Conservation (phyloP, 2,113 vertebrate genomes). For the Procavia capensis region DNA sequence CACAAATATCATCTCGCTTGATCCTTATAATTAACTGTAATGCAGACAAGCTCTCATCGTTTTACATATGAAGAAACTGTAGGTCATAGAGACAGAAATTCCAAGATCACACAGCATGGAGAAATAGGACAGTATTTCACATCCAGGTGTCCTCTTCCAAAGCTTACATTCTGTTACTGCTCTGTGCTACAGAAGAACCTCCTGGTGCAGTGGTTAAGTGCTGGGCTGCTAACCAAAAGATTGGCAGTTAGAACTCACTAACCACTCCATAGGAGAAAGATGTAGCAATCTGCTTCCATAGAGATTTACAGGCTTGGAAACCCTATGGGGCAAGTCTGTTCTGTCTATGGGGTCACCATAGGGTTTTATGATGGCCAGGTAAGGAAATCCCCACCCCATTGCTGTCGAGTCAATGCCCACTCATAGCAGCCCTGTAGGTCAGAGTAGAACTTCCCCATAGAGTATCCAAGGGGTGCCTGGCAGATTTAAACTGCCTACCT, state of each 20-base stretch:
- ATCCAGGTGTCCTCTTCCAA: neutral
- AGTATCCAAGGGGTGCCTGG: no score
- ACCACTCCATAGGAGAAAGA: neutral
- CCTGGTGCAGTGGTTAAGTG: neutral
- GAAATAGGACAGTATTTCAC: neutral
- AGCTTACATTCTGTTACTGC: neutral
- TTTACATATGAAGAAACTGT: neutral
- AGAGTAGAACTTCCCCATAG: no score
- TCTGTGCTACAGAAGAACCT: neutral
- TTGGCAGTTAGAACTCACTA: neutral
- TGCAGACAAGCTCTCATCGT: neutral
- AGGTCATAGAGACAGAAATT: neutral
- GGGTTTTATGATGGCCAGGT: no score
- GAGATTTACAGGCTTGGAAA: neutral
- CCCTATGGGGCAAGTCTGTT: neutral
- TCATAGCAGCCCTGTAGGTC: no score
- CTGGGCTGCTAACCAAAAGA: neutral
- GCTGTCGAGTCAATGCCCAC: no score
- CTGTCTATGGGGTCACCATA: neutral
- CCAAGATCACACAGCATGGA: neutral
- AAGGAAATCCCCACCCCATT: no score
- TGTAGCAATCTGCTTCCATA: neutral
- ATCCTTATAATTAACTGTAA: neutral
- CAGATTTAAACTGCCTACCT: no score
- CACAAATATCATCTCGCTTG: neutral